Percentiles rank a stretch among this genome's conserved stretches.
Conservation (phyloP, 2,113 vertebrate genomes). For the Albula goreensis region DNA sequence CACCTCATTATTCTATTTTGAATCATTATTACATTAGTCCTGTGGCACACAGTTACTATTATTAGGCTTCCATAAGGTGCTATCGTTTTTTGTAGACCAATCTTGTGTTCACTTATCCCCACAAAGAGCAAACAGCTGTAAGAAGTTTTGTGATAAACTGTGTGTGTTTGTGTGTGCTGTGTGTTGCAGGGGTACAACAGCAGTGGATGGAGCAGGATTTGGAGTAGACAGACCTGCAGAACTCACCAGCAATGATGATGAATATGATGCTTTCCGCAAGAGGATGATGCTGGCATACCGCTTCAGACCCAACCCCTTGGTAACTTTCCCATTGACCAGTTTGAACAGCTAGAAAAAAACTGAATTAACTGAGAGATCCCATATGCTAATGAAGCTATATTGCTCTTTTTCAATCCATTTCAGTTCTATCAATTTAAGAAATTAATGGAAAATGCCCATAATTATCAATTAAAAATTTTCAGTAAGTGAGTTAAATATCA, state of each 20-base stretch:
- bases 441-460: no score
- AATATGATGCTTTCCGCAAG: slow-evolving; percentile 95
- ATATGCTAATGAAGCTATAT: no score
- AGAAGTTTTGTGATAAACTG: not conserved
- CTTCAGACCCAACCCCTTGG: slow-evolving; percentile 93
- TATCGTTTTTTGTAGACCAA: not conserved
- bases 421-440: no score
- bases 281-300: slow-evolving; percentile 98
- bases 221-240: slow-evolving; percentile 89
- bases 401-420: no score
- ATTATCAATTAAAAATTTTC: no score
- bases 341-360: not conserved
- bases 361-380: not conserved
- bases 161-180: not conserved
- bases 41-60: not conserved
- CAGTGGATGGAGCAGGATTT: slow-evolving; percentile 87
- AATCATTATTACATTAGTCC: not conserved
- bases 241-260: slow-evolving; percentile 84
- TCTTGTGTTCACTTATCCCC: not conserved
- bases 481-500: no score
- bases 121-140: not conserved
- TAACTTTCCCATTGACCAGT: slow-evolving; percentile 46
- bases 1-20: not conserved
- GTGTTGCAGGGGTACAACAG: slow-evolving; percentile 75
- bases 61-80: not conserved